These are phyloP conservation scores for Hemibagrus wyckioides DNA, from an alignment of 2,113 vertebrate species.

Conservation along the genomic window DNA sequence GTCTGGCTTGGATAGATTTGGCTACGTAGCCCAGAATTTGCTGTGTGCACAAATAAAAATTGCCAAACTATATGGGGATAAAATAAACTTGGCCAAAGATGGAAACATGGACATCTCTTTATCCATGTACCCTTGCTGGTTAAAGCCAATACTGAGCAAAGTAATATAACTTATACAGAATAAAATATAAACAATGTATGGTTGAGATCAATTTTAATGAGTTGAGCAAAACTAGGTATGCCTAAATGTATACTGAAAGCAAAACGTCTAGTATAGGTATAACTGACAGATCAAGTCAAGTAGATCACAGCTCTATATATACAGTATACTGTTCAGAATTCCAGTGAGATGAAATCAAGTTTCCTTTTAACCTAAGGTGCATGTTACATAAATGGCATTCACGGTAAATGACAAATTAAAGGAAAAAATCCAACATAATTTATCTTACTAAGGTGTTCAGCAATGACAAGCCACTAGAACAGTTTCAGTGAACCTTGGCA, in stretches of 20 bases:
- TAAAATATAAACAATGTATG: neutral
- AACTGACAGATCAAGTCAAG: neutral
- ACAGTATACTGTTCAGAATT: neutral
- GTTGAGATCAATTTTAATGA: neutral
- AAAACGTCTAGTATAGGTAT: neutral
- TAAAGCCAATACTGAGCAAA: neutral
- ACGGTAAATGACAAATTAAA: neutral
- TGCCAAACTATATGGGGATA: conserved; percentile 57
- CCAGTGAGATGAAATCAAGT: neutral
- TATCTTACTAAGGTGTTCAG: neutral
- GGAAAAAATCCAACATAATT: neutral
- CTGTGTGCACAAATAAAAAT: conserved; percentile 54
- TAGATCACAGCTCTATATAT: neutral
- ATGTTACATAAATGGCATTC: too few species aligned
- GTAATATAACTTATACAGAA: neutral
- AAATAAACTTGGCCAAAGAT: conserved; percentile 58
- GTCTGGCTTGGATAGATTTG: conserved; percentile 67
- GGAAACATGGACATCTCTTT: conserved; percentile 51
- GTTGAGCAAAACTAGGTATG: neutral
- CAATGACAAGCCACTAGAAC: neutral
- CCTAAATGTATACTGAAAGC: neutral
- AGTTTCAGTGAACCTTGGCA: neutral
- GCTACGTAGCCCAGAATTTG: conserved; percentile 57
- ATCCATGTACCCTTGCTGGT: conserved; percentile 34
- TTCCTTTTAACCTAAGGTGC: too few species aligned